A percentile compares a stretch with the other conserved stretches of the same genome.
Conservation (phyloP, 2,888 invertebrate species). For the Mimas tiliae region DNA sequence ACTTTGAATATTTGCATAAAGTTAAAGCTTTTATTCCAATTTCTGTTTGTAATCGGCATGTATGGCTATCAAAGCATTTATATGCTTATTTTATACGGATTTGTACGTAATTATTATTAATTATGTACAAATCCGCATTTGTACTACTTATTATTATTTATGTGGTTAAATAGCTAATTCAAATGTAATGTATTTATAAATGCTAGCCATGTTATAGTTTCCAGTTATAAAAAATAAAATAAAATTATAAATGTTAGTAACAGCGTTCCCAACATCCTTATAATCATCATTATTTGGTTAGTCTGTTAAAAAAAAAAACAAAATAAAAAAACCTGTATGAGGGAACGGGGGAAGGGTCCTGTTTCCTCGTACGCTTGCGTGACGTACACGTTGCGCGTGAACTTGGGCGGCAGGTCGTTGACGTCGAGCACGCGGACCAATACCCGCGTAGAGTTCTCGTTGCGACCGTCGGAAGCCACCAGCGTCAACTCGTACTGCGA, state of each 20-base stretch:
- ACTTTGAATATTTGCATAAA: neutral
- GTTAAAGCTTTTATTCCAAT: neutral
- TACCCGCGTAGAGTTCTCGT: constrained; percentile 94
- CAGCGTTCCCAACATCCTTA: neutral
- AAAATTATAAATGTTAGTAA: neutral
- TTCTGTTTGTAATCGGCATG: too few species aligned
- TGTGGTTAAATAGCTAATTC: too few species aligned
- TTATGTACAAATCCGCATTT: too few species aligned
- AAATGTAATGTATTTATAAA: too few species aligned
- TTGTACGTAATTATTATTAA: too few species aligned
- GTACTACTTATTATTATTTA: too few species aligned
- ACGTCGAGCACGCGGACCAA: constrained; percentile 93
- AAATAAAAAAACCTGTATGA: constrained; percentile 88
- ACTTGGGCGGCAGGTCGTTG: constrained; percentile 95
- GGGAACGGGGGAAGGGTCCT: constrained; percentile 88
- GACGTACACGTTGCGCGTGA: constrained; percentile 89
- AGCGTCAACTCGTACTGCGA: constrained; percentile 93
- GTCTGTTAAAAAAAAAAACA: constrained; percentile 46
- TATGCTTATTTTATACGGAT: too few species aligned
- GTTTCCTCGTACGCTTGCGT: constrained; percentile 91
- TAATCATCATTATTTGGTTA: constrained; percentile 23
- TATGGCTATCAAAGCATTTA: too few species aligned
- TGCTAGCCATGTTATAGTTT: too few species aligned
- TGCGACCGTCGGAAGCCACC: constrained; percentile 95
- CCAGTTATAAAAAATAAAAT: too few species aligned